Percentiles rank a stretch among this genome's conserved stretches.
Conservation (phyloP, 2,797 vertebrate species). For the Sebastes cheni region DNA sequence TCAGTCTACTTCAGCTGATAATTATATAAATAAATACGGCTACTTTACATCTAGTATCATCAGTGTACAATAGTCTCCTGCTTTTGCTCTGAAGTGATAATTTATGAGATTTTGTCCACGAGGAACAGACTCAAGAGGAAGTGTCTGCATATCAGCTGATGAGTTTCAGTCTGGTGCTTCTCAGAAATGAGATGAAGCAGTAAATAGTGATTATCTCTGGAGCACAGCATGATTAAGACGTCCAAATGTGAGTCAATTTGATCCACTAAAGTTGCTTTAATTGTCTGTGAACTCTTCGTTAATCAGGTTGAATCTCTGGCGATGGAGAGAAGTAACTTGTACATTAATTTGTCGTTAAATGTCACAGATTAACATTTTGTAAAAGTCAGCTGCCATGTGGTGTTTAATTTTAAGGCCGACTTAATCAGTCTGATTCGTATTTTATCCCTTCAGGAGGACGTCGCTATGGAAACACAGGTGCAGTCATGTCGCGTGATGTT, state of each 20-base stretch:
- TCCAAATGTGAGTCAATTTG: background rate
- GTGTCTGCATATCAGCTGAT: background rate
- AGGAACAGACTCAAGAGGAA: background rate
- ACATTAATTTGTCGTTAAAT: background rate
- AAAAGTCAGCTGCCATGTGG: background rate
- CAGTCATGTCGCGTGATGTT: conserved; percentile 40
- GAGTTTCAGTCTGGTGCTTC: background rate
- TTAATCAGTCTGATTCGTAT: conserved; percentile 26
- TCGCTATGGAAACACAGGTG: conserved; percentile 76
- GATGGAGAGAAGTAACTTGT: background rate
- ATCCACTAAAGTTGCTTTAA: background rate
- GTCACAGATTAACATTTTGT: conserved; percentile 1
- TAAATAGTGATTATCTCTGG: background rate
- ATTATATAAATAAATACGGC: background rate
- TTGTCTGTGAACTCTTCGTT: background rate
- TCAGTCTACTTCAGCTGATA: background rate
- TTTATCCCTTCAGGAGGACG: conserved; percentile 58
- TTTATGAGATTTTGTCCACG: background rate
- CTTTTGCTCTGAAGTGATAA: background rate
- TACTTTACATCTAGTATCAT: background rate
- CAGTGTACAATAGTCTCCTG: background rate
- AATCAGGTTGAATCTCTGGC: background rate
- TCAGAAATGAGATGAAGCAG: background rate
- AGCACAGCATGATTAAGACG: background rate
- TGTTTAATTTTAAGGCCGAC: background rate